These are phyloP conservation scores for Pangasius sanitwongsei DNA, from an alignment of 2,797 vertebrate genomes.

Conservation along the genomic window DNA sequence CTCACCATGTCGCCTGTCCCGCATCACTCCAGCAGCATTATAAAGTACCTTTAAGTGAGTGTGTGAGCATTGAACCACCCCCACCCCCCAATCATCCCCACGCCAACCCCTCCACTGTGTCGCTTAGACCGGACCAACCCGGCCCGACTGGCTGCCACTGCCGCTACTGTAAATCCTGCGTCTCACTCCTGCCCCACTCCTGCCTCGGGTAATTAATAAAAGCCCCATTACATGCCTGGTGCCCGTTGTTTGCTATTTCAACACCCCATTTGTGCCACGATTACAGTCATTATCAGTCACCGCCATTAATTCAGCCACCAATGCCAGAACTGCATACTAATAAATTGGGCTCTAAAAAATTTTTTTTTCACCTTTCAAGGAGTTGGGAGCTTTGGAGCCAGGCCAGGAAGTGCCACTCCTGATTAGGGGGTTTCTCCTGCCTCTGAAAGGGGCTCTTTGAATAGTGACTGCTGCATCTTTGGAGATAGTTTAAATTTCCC, in stretches of 20 bases:
- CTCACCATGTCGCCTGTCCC: not conserved
- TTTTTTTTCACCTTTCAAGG: conserved; percentile 80
- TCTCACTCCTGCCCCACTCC: conserved; percentile 70
- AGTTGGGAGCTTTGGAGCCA: conserved; percentile 76
- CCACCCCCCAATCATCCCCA: not conserved
- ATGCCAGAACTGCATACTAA: conserved; percentile 85
- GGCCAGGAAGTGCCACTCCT: conserved; percentile 82
- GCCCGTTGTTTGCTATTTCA: conserved; percentile 88
- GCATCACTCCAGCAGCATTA: conserved; percentile 14
- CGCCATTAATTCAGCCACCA: conserved; percentile 84
- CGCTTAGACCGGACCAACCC: conserved; percentile 69
- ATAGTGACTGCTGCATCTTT: conserved; percentile 82
- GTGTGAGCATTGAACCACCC: conserved; percentile 43
- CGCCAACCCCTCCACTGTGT: not conserved
- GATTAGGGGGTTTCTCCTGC: conserved; percentile 82
- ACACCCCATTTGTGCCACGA: conserved; percentile 87
- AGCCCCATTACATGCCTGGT: conserved; percentile 86
- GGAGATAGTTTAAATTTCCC: conserved; percentile 82
- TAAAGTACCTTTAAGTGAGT: conserved; percentile 51
- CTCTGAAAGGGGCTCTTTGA: conserved; percentile 78
- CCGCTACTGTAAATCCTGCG: conserved; percentile 79
- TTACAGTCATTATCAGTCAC: conserved; percentile 88
- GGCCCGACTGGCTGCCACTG: conserved; percentile 67
- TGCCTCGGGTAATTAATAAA: conserved; percentile 82
- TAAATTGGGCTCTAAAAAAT: conserved; percentile 82